phyloP scores from a whole-genome alignment of 35 echinoderm and acorn worm genomes.

The Ptychodera flava region DNA sequence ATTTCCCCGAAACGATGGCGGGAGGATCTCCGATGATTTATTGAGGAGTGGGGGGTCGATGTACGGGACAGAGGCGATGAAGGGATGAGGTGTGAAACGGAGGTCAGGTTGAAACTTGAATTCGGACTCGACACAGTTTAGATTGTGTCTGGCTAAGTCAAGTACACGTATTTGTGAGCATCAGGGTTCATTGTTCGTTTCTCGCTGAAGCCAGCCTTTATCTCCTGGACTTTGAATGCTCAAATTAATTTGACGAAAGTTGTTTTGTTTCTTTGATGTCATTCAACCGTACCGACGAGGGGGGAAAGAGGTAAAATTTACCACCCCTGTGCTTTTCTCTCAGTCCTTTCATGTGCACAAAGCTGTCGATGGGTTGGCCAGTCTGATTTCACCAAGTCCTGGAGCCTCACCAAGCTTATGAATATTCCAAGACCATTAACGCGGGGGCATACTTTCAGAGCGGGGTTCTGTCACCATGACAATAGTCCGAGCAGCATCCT shows the following conservation, averaged over 20 bases:
- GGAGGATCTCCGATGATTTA: too few relatives aligned
- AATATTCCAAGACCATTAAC: background rate
- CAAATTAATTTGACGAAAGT: conserved; percentile 2
- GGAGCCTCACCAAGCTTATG: background rate
- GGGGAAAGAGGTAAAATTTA: background rate
- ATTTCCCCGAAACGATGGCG: too few relatives aligned
- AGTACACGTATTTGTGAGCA: background rate
- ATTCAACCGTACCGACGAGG: background rate
- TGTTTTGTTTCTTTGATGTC: background rate
- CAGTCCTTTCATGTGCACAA: background rate
- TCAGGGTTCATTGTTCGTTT: background rate
- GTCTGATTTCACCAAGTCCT: background rate
- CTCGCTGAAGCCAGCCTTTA: background rate
- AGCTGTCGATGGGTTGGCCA: background rate
- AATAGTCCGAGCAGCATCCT: background rate
- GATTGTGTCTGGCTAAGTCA: background rate
- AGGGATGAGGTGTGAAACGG: too few relatives aligned
- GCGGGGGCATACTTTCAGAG: background rate
- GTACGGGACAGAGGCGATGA: too few relatives aligned
- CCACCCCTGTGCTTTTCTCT: background rate
- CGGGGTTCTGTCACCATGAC: background rate
- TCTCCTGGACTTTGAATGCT: background rate
- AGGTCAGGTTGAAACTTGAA: too few relatives aligned
- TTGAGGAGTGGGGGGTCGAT: too few relatives aligned
- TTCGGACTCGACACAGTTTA: too few relatives aligned